Evolutionary conservation across 2,888 invertebrate species (phyloP), one percentile per base, ranked within the genome.

Genomic region (Lithophane leautieri): DNA sequence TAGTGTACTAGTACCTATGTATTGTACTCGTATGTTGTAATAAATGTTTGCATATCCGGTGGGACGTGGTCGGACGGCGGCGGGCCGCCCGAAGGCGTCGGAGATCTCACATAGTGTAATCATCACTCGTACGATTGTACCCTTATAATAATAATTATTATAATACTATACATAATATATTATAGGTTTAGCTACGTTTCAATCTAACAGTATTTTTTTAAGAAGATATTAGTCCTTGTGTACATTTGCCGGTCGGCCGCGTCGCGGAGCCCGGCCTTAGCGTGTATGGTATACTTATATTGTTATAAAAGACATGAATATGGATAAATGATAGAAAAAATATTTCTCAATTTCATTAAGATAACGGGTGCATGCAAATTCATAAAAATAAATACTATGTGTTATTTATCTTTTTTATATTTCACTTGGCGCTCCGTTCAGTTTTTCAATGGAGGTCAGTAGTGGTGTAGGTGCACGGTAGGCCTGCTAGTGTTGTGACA

Each of bases 161-260:
- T 93, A 92, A 93, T 95, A 95, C 95, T 94, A 95, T 95, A 94
- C 82, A 95, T 95, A 94, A 94, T 88, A 91, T 93, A 92, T 91
- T 92, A 94, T 96, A 96, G 96, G 94, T 92, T 95, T 96, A 96
- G 96, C 95, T 95, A 95, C 94, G 94, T 96, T 96, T 96, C 96
- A 96, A 96, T 96, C 96, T 96, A 96, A 96, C 96, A 96, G 96
- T 96, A 96, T 96, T 96, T 96, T 96, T 96, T 96, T 96, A 96
- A 96, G 95, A 96, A 96, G 96, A 96, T 96, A 96, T 96, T 96
- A 96, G 96, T 95, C 95, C 95, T 95, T 91, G 95, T 95, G 96
- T 96, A 96, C 94, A 96, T 95, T 83, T 93, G 93, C 93, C 93
- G 94, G 95, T 86, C 91, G 94, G 88, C 92, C 92, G 94, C 92